Conservation (phyloP, 2,113 vertebrate species). For the Promerops cafer region DNA sequence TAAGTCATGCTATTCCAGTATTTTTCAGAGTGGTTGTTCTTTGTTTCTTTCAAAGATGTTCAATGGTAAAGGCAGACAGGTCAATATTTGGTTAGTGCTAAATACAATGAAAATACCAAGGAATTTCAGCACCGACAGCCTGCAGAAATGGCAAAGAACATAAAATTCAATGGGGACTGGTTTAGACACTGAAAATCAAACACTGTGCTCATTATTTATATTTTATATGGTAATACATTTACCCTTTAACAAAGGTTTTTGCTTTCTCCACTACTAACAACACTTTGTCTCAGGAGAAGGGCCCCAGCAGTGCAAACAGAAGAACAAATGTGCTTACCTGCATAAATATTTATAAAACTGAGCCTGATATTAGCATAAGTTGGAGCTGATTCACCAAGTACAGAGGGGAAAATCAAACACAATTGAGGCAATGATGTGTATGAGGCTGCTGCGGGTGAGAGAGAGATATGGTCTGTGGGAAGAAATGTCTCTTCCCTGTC, state of each 20-base stretch:
- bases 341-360: constrained; percentile 15
- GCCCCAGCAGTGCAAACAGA: neutral
- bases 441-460: neutral
- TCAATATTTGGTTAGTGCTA: constrained; percentile 9
- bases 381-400: neutral
- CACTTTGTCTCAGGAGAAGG: neutral
- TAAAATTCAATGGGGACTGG: neutral
- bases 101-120: neutral
- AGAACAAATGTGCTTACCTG: neutral
- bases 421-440: neutral
- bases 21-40: neutral
- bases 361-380: neutral
- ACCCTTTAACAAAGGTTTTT: neutral
- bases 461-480: neutral
- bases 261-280: neutral
- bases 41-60: neutral
- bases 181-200: neutral
- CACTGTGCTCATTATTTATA: neutral
- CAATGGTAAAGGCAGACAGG: neutral
- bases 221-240: neutral
- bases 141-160: neutral
- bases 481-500: neutral
- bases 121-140: neutral
- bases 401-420: neutral
- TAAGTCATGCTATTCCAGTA: neutral